Evolutionary conservation across 2,113 vertebrate genomes (phyloP).

Genomic region (Elaphurus davidianus): DNA sequence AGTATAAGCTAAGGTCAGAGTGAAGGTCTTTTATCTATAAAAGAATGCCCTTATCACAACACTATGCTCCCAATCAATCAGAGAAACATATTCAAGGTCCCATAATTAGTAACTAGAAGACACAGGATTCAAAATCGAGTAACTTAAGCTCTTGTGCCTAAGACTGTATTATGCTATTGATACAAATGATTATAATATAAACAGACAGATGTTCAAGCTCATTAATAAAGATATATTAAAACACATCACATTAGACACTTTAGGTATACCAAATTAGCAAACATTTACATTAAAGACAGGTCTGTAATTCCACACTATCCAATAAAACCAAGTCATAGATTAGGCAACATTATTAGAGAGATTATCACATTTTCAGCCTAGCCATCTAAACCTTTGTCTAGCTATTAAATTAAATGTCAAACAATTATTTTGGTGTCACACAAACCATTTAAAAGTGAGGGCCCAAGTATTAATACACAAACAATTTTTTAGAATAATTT

Average conservation of each 20-base stretch:
- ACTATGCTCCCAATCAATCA: not conserved
- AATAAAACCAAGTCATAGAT: not conserved
- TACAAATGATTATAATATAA: not conserved
- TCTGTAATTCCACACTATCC: not conserved
- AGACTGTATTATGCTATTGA: not conserved
- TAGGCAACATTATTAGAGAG: not conserved
- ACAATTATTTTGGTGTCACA: not conserved
- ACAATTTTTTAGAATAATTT: not conserved
- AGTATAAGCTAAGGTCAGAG: not conserved
- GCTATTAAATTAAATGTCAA: not conserved
- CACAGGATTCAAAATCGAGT: not conserved
- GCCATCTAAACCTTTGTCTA: not conserved
- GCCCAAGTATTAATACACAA: not conserved
- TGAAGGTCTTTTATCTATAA: not conserved
- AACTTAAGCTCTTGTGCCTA: not conserved
- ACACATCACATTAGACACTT: not conserved
- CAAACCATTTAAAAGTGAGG: not conserved
- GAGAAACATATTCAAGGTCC: not conserved
- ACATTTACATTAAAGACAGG: not conserved
- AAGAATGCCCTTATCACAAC: not conserved
- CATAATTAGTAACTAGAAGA: not conserved
- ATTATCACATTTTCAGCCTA: not conserved
- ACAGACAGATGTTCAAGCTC: not conserved
- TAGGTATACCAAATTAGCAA: not conserved
- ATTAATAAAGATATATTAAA: not conserved